Conservation (phyloP, 2,797 vertebrate genomes). For the Trichosurus vulpecula region DNA sequence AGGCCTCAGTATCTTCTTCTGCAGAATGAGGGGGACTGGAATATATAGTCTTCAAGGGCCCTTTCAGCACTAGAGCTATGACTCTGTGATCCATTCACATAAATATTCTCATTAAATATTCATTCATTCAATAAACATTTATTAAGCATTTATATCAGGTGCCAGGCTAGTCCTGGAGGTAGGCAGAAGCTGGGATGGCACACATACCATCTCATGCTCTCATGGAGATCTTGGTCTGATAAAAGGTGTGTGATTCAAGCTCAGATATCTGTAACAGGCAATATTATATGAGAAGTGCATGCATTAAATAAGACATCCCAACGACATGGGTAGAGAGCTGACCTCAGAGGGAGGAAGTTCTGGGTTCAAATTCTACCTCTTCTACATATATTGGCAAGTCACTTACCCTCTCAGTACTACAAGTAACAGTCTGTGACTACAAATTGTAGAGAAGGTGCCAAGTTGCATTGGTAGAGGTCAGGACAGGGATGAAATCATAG, state of each 20-base stretch:
- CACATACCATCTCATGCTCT: neutral
- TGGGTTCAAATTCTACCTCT: neutral
- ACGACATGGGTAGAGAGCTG: neutral
- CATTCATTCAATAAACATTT: neutral
- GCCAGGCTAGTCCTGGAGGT: neutral
- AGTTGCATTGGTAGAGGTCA: neutral
- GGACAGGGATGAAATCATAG: neutral
- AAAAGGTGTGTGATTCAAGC: neutral
- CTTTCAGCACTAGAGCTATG: neutral
- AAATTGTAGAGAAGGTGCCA: neutral
- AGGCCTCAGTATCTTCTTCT: neutral
- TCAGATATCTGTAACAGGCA: neutral
- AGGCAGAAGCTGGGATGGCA: neutral
- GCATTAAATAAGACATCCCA: neutral
- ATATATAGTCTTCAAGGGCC: neutral
- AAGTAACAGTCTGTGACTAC: neutral
- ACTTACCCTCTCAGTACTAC: neutral
- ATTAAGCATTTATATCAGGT: neutral
- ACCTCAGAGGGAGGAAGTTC: neutral
- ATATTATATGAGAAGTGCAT: neutral
- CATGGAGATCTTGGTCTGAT: neutral
- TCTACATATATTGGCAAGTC: neutral
- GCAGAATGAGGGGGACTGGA: neutral
- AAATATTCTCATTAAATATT: neutral
- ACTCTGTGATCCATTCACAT: neutral